phyloP scores from a whole-genome alignment of 2,797 vertebrate genomes.

The Morelia viridis region DNA sequence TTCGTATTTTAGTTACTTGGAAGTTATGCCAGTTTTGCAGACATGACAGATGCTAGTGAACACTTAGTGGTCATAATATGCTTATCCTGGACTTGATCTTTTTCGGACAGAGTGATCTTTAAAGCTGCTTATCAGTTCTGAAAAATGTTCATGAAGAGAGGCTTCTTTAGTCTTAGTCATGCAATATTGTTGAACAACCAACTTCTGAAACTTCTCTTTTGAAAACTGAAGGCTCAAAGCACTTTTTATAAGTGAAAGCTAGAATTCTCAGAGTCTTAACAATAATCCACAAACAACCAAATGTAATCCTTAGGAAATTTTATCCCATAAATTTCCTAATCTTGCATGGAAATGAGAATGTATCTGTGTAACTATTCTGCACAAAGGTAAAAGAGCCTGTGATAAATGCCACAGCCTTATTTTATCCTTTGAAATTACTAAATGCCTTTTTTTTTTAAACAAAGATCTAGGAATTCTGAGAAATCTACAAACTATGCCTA shows the following conservation, averaged over 20 bases:
- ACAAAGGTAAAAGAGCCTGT: not conserved
- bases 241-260: not conserved
- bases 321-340: not conserved
- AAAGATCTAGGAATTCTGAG: not conserved
- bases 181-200: not conserved
- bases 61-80: not conserved
- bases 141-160: not conserved
- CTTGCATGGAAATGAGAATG: not conserved
- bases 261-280: not conserved
- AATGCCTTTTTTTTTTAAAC: not conserved
- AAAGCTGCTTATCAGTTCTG: not conserved
- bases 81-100: not conserved
- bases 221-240: not conserved
- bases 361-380: not conserved
- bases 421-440: not conserved
- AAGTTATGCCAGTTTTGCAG: not conserved
- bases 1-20: not conserved
- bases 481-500: not conserved
- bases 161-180: not conserved
- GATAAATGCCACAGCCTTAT: not conserved
- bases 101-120: not conserved
- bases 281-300: not conserved
- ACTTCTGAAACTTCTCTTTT: not conserved
- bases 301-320: not conserved
- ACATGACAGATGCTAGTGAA: not conserved